These are phyloP conservation scores for Xestia c-nigrum DNA, from an alignment of 2,888 invertebrate genomes.

Conservation along the genomic window DNA sequence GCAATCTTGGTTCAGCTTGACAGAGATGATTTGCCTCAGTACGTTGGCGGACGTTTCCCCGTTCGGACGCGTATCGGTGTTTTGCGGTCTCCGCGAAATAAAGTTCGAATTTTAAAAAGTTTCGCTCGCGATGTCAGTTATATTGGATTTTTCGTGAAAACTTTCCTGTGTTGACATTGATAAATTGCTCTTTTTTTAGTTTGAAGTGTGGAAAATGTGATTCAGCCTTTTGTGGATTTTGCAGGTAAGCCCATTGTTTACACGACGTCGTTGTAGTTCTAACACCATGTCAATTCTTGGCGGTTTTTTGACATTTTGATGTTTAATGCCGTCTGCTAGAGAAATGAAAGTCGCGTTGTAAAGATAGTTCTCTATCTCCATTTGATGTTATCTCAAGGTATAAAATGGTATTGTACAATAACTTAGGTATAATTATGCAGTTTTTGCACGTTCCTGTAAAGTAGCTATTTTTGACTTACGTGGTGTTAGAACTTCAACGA, in stretches of 20 bases:
- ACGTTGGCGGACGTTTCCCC: constrained; percentile 37
- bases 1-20: constrained; percentile 34
- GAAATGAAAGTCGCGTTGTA: no score
- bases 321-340: no score
- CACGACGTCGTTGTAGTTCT: no score
- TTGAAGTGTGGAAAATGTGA: constrained; percentile 52
- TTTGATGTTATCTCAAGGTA: no score
- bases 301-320: no score
- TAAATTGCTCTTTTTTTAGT: constrained; percentile 40
- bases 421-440: no score
- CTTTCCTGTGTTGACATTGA: constrained; percentile 46
- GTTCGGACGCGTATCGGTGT: constrained; percentile 44
- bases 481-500: no score
- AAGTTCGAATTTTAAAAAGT: constrained; percentile 68
- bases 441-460: no score
- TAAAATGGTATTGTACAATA: no score
- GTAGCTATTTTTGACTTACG: no score
- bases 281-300: no score
- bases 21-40: constrained; percentile 63
- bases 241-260: constrained; percentile 53
- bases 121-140: constrained; percentile 42
- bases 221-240: constrained; percentile 34
- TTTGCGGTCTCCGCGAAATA: constrained; percentile 57
- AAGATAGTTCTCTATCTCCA: no score
- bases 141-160: constrained; percentile 64